Percentiles rank a stretch among this genome's conserved stretches.
Evolutionary conservation across 1,140 invertebrate genomes (phyloP).

Genomic region (Musca domestica): DNA sequence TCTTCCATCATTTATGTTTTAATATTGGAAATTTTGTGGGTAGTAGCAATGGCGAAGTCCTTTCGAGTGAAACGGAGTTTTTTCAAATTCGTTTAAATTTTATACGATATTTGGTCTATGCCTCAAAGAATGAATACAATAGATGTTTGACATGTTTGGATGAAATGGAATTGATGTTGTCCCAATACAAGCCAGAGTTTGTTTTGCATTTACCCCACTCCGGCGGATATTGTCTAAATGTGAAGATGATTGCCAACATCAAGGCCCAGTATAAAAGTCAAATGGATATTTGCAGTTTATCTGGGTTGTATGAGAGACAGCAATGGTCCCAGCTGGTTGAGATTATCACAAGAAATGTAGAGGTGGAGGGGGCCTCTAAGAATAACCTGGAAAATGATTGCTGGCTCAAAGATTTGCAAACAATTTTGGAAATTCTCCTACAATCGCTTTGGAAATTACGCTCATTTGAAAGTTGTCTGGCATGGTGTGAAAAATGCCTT

Average conservation of each 20-base stretch:
- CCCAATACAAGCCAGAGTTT: not conserved
- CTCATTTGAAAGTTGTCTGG: conserved; percentile 58
- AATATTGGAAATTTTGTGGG: conserved; percentile 23
- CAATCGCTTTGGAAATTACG: conserved; percentile 68
- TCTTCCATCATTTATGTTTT: conserved; percentile 26
- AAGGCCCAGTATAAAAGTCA: conserved; percentile 15
- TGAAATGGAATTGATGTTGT: conserved; percentile 19
- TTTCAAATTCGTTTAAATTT: conserved; percentile 25
- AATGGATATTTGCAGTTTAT: conserved; percentile 52
- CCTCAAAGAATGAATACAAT: conserved; percentile 14
- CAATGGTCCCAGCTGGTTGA: conserved; percentile 64
- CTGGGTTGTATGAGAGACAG: conserved; percentile 62
- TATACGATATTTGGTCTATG: conserved; percentile 25
- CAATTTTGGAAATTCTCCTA: conserved; percentile 64
- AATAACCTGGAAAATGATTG: conserved; percentile 58
- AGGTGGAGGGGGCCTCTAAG: conserved; percentile 52
- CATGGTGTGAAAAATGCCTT: conserved; percentile 73
- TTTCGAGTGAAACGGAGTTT: not conserved
- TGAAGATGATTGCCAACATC: not conserved
- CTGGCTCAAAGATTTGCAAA: conserved; percentile 32
- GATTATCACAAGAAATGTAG: conserved; percentile 62
- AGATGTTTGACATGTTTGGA: conserved; percentile 26
- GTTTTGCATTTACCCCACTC: conserved; percentile 30
- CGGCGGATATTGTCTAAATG: conserved; percentile 20
- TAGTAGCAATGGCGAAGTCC: not conserved